Evolutionary conservation across 2,797 vertebrate genomes (phyloP).

Genomic region (Protonibea diacanthus): DNA sequence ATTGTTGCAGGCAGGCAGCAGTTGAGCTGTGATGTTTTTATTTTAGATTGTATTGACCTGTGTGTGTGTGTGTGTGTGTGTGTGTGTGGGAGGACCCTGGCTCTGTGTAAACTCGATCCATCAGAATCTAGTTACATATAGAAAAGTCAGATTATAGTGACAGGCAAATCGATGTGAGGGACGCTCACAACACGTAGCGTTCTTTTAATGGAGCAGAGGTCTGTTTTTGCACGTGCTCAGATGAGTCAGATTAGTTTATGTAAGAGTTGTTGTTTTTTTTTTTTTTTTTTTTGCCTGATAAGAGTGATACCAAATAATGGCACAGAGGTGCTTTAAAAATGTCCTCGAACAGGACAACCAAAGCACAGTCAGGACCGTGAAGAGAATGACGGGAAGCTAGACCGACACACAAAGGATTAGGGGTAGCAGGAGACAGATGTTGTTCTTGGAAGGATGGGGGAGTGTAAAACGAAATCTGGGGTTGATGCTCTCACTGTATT

Average conservation of each 20-base stretch:
- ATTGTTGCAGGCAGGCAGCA: conserved; percentile 32
- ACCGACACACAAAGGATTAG: conserved; percentile 36
- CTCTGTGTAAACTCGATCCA: conserved; percentile 13
- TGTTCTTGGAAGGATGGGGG: conserved; percentile 18
- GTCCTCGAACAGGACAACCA: conserved; percentile 1
- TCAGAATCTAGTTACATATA: conserved; percentile 20
- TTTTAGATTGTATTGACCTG: conserved; percentile 38
- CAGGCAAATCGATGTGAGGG: background rate
- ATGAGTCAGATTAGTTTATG: too few species aligned
- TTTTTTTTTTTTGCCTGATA: background rate
- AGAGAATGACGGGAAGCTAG: conserved; percentile 35
- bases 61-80: conserved; percentile 13
- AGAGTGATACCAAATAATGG: background rate
- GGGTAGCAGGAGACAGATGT: conserved; percentile 21
- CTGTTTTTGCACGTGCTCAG: background rate
- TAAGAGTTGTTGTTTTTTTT: background rate
- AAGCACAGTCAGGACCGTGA: conserved; percentile 10
- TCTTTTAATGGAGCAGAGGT: background rate
- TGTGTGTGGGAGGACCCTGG: conserved; percentile 2
- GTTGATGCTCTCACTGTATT: background rate
- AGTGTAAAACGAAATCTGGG: background rate
- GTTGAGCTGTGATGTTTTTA: conserved; percentile 28
- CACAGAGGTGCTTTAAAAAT: background rate
- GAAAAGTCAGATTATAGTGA: background rate
- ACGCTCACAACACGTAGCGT: background rate